These are phyloP conservation scores for Ictalurus punctatus DNA, from an alignment of 2,113 vertebrate genomes.

Conservation along the genomic window DNA sequence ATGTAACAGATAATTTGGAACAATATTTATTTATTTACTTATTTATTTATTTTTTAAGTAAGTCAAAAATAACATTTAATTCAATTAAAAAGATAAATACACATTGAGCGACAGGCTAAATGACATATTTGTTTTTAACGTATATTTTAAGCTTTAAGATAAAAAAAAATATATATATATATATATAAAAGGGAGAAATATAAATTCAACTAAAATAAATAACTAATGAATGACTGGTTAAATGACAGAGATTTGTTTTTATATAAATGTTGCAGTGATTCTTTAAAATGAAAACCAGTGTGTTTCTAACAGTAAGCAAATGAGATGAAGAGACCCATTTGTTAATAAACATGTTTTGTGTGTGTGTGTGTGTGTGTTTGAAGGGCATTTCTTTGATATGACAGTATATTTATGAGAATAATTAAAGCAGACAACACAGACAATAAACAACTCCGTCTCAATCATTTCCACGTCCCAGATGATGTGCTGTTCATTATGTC, in stretches of 20 bases:
- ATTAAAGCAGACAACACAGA: background rate
- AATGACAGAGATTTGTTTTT: background rate
- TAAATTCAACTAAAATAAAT: too few relatives aligned
- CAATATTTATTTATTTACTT: too few relatives aligned
- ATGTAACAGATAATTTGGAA: too few relatives aligned
- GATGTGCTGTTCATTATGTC: slow-evolving; percentile 24
- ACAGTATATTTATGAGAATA: background rate
- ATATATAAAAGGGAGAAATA: background rate
- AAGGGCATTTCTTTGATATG: background rate
- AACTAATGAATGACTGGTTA: background rate
- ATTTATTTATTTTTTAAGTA: too few relatives aligned
- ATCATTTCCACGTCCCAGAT: background rate
- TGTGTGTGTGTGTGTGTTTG: too few relatives aligned
- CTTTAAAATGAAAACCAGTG: background rate
- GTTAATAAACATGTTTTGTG: background rate
- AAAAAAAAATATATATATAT: too few relatives aligned
- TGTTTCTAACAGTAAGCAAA: background rate
- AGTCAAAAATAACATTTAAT: background rate
- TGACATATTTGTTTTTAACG: background rate
- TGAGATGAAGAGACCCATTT: background rate
- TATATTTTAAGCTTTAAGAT: background rate
- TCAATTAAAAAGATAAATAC: background rate
- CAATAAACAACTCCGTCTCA: slow-evolving; percentile 8
- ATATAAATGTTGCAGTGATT: background rate
- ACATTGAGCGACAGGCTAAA: background rate